Evolutionary conservation across 2,888 invertebrate genomes (phyloP).

Genomic region (Antheraea yamamai): DNA sequence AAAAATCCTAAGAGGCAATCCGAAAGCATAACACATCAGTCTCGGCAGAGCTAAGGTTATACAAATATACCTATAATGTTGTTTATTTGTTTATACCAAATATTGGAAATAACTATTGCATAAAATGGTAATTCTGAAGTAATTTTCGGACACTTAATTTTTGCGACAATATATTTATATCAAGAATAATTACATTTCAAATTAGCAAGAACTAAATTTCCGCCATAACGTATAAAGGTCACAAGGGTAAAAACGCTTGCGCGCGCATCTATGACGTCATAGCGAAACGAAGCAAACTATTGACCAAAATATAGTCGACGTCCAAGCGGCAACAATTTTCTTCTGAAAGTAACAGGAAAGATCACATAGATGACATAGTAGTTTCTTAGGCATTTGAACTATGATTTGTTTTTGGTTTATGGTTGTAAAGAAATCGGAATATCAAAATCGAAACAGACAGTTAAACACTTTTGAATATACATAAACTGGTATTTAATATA

Average conservation of each 20-base stretch:
- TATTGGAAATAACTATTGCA: too few relatives aligned
- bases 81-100: too few relatives aligned
- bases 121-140: too few relatives aligned
- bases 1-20: background rate
- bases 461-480: background rate
- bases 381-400: background rate
- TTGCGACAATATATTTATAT: too few relatives aligned
- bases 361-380: background rate
- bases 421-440: background rate
- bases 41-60: background rate
- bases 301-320: conserved; percentile 51
- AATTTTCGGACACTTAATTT: too few relatives aligned
- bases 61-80: background rate
- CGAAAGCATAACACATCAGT: background rate
- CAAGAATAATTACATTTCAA: background rate
- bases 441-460: background rate
- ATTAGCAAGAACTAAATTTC: background rate
- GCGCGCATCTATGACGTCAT: conserved; percentile 68
- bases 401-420: background rate
- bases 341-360: background rate
- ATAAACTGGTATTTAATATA: background rate
- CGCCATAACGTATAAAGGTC: conserved; percentile 49
- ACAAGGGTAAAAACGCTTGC: conserved; percentile 42
- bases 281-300: conserved; percentile 50
- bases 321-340: conserved; percentile 3